Conservation (phyloP, 2,797 vertebrate species). For the Loriculus beryllinus region DNA sequence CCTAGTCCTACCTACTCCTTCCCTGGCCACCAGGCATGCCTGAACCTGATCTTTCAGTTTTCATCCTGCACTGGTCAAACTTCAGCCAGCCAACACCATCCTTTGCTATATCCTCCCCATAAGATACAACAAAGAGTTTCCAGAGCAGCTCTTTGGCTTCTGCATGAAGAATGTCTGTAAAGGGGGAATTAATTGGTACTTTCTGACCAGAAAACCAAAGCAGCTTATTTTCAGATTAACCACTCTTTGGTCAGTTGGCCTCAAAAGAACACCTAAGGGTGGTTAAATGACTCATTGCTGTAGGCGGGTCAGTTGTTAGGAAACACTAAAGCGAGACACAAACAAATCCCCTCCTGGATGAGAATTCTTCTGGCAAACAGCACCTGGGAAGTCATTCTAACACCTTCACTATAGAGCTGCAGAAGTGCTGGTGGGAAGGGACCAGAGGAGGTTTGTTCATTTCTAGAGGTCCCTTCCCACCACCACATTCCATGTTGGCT, state of each 20-base stretch:
- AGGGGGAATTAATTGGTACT: neutral
- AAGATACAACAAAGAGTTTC: neutral
- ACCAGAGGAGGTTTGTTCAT: neutral
- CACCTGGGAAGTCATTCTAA: neutral
- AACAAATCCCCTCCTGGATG: neutral
- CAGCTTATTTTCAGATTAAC: neutral
- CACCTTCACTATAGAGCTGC: neutral
- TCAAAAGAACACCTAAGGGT: neutral
- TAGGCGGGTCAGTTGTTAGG: neutral
- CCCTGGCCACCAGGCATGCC: neutral
- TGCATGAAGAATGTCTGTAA: neutral
- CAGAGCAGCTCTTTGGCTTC: neutral
- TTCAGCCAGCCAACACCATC: neutral
- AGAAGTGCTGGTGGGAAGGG: neutral
- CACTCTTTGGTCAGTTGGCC: neutral
- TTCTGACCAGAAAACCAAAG: neutral
- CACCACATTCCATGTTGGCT: fast-evolving
- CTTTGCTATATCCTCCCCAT: neutral
- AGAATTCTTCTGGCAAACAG: neutral
- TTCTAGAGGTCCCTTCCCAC: neutral
- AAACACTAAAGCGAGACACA: neutral
- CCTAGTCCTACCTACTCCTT: neutral
- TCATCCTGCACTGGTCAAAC: neutral
- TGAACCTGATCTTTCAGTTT: neutral
- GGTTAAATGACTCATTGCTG: neutral